A percentile compares a stretch with the other conserved stretches of the same genome.
Evolutionary conservation across 2,888 invertebrate genomes (phyloP).

Genomic region (Rhagophthalmus giganteus): DNA sequence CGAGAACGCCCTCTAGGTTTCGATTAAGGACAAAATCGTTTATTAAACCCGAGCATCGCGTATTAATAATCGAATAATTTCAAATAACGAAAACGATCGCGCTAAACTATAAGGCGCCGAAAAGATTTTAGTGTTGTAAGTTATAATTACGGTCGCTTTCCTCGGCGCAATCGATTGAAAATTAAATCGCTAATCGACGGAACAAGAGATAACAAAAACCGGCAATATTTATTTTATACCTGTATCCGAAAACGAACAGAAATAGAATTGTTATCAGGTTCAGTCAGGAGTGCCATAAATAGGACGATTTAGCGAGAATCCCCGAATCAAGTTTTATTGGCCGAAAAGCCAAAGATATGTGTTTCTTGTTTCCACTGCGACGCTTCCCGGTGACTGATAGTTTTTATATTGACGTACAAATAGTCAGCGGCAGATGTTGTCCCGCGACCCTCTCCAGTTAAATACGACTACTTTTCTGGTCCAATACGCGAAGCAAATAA

Average conservation of each 20-base stretch:
- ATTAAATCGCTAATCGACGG: constrained; percentile 11
- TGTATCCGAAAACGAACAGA: constrained; percentile 31
- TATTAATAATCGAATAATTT: too few species aligned
- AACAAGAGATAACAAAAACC: constrained; percentile 5
- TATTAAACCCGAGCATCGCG: too few species aligned
- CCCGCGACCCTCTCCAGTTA: constrained; percentile 6
- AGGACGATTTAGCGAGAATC: constrained; percentile 37
- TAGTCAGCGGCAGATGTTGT: constrained; percentile 24
- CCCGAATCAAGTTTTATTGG: constrained; percentile 58
- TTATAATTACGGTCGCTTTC: neutral
- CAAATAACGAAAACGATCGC: too few species aligned
- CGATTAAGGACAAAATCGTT: too few species aligned
- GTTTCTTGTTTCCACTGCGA: constrained; percentile 46
- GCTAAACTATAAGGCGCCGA: too few species aligned
- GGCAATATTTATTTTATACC: constrained; percentile 33
- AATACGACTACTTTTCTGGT: constrained; percentile 39
- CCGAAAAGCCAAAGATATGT: constrained; percentile 46
- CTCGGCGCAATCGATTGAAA: too few species aligned
- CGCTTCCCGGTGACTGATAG: constrained; percentile 48
- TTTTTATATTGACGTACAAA: constrained; percentile 47
- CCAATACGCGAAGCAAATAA: constrained; percentile 46
- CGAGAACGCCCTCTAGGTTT: too few species aligned
- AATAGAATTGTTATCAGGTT: constrained; percentile 49
- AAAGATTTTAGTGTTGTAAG: too few species aligned
- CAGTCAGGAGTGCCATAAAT: constrained; percentile 39